Evolutionary conservation across 2,113 vertebrate genomes (phyloP).

Genomic region (Lepus europaeus): DNA sequence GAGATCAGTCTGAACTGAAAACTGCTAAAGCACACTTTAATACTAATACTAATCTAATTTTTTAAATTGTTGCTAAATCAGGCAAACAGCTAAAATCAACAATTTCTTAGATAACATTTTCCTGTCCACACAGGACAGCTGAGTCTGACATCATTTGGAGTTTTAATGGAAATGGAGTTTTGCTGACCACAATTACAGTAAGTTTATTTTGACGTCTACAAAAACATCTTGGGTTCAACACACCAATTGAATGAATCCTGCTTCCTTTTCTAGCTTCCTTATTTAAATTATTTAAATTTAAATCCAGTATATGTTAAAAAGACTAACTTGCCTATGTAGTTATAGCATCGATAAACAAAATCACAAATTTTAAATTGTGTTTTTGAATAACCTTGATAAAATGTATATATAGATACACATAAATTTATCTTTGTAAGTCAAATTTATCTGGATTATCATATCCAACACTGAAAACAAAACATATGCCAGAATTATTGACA

Average conservation of each 20-base stretch:
- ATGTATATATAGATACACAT: neutral
- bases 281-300: neutral
- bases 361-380: neutral
- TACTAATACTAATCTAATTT: neutral
- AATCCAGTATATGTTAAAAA: neutral
- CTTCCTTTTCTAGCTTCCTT: neutral
- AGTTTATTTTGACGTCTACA: neutral
- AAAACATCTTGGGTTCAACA: neutral
- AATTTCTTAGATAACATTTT: neutral
- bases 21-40: neutral
- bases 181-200: neutral
- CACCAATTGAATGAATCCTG: neutral
- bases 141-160: neutral
- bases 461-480: neutral
- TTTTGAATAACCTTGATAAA: conserved; percentile 19
- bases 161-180: neutral
- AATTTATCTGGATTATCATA: conserved; percentile 18
- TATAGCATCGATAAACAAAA: neutral
- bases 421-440: neutral
- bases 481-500: neutral
- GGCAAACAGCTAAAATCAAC: neutral
- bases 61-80: neutral
- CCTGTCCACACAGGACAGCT: neutral
- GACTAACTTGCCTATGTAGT: neutral
- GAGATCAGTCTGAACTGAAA: neutral